Base-by-base conservation (phyloP, 2,888 invertebrate genomes). In the Opisthograptis luteolata region DNA sequence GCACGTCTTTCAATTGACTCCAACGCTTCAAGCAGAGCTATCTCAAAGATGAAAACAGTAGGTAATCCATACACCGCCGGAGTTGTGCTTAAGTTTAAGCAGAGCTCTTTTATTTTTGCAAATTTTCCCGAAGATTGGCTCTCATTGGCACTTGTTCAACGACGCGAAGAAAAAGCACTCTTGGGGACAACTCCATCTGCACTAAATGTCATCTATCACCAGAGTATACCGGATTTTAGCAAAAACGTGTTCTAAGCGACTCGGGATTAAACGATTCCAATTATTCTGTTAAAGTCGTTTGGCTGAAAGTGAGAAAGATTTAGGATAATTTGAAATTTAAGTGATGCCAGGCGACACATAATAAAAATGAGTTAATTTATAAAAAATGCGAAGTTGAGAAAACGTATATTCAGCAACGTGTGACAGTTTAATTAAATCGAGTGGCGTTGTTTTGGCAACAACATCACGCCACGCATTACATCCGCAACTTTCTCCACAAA, bases 121-220 rank as follows among this genome's bases (percentile, higher is more conserved):
- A 81, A 76, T 77, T 76, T 73, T 68, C 64, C 62, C 54, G 61
- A 68, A 80, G 76, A 81, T 79, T 72, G 74, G 75, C 73, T 74
- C 76, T 77, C 77, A 82, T 85, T 85, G 87, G 84, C 84, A 79
- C 76, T 76, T 81, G 86, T 80, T 87, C 80, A 87, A 84, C 86
- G 74, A 74, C 62, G 80, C 77, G 81, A 60, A 80, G 78, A 80
- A 69, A 87, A 79, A 68, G 75, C 80, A 76, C 88, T 84, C 87
- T 50, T 58, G 88, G 87, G 88, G 74, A 74, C 84, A 73, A 85
- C 86, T 87, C 73, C 75, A 81, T 85, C 81, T 83, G 78, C 78
- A 76, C 80, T 81, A 81, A 87, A 82, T 80, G 79, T 76, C 81
- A 86, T 87, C 83, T 84, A 85, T 87, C 87, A 82, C 76, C 62